Evolutionary conservation across 2,113 vertebrate genomes (phyloP).

Genomic region (Xyliphius kryptos): DNA sequence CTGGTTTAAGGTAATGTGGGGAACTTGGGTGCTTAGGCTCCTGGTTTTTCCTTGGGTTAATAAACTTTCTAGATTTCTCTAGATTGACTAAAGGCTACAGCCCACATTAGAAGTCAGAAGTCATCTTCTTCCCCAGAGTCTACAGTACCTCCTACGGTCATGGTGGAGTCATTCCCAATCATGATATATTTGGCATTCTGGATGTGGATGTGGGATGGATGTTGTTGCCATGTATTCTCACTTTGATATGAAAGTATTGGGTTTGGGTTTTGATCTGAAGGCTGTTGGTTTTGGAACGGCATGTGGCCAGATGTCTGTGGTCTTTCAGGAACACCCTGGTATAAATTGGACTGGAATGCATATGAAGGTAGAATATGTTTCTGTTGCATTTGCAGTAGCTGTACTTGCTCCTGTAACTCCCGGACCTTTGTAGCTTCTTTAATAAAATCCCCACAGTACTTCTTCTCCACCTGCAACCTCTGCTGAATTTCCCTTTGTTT

Average conservation of each 20-base stretch:
- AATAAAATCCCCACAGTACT: conserved; percentile 1
- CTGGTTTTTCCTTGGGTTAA: too few species aligned
- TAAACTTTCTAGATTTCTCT: too few species aligned
- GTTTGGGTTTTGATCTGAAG: too few species aligned
- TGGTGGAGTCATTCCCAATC: conserved; percentile 61
- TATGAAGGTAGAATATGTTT: too few species aligned
- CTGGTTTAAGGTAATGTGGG: neutral
- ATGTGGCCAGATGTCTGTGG: neutral
- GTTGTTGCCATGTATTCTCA: conserved; percentile 5
- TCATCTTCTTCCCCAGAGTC: conserved; percentile 49
- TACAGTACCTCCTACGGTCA: conserved; percentile 51
- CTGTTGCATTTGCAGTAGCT: neutral
- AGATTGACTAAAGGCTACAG: too few species aligned
- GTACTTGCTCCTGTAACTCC: conserved; percentile 11
- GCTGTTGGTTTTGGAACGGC: neutral
- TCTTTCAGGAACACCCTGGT: neutral
- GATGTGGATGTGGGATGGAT: conserved; percentile 53
- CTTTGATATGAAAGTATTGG: neutral
- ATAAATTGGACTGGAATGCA: neutral
- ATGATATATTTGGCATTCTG: conserved; percentile 58
- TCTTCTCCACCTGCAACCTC: neutral
- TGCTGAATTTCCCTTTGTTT: conserved; percentile 30
- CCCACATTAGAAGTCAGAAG: too few species aligned
- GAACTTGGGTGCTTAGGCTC: neutral
- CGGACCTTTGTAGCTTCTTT: neutral